phyloP scores from a whole-genome alignment of 2,113 vertebrate species.

The Ictalurus punctatus region DNA sequence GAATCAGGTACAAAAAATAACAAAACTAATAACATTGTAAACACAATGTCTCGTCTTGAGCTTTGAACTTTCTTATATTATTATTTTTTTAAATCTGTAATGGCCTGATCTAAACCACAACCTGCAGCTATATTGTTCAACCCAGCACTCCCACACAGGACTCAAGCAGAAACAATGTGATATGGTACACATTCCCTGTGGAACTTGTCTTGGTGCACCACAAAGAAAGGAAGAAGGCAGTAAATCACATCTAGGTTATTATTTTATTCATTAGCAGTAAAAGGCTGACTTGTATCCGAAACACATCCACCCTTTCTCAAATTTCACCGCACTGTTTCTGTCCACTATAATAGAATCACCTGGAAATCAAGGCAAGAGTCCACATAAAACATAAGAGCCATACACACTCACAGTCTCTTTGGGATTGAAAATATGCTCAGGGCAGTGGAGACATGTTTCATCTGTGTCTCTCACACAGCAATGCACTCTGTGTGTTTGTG shows the following conservation, averaged over 20 bases:
- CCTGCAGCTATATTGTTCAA: neutral
- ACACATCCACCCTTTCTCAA: constrained; percentile 16
- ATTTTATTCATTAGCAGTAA: constrained; percentile 1
- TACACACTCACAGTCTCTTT: constrained; percentile 9
- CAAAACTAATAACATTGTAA: neutral
- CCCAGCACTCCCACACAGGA: neutral
- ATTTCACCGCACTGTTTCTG: constrained; percentile 6
- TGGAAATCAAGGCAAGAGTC: constrained; percentile 17
- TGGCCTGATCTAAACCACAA: neutral
- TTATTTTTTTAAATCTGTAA: neutral
- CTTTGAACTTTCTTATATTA: neutral
- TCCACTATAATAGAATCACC: constrained; percentile 27
- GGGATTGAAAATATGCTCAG: neutral
- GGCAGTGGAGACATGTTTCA: neutral
- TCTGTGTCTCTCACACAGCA: neutral
- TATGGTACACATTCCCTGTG: neutral
- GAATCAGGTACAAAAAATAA: neutral
- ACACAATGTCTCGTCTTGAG: neutral
- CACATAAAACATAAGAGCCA: neutral
- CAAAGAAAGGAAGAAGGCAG: neutral
- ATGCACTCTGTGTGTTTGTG: neutral
- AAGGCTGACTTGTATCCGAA: neutral
- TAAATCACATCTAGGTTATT: constrained; percentile 7
- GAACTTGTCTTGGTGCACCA: neutral
- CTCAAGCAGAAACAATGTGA: neutral